Conservation (phyloP, 2,113 vertebrate species). For the Polypterus senegalus region DNA sequence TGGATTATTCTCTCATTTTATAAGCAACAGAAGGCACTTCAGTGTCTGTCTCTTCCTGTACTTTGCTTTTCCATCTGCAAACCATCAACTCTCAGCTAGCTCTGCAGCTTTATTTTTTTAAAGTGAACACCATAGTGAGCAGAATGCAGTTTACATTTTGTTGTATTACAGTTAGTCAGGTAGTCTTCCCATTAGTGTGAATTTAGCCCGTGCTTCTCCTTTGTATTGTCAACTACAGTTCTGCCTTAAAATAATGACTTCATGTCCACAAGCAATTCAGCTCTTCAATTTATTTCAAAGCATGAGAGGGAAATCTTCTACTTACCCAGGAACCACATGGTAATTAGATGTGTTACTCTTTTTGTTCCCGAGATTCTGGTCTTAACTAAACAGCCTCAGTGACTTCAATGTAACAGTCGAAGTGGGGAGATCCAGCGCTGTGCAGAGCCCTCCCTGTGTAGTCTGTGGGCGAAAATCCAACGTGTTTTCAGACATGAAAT, state of each 20-base stretch:
- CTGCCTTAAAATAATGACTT: too few relatives aligned
- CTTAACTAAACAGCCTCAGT: neutral
- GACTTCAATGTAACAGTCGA: neutral
- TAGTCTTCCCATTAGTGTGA: too few relatives aligned
- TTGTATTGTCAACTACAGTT: constrained; percentile 7
- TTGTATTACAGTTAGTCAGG: too few relatives aligned
- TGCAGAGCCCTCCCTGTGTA: too few relatives aligned
- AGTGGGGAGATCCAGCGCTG: neutral
- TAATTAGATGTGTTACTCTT: too few relatives aligned
- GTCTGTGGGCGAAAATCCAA: neutral
- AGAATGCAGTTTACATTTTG: neutral
- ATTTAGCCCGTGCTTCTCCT: constrained; percentile 6
- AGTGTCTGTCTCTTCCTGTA: neutral
- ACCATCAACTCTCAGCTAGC: neutral
- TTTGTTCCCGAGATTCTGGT: constrained; percentile 2
- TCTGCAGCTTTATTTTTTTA: neutral
- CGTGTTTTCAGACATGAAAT: neutral
- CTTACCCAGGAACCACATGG: too few relatives aligned
- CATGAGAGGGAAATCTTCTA: too few relatives aligned
- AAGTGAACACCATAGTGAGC: neutral
- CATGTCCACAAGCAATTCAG: too few relatives aligned
- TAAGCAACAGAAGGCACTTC: neutral
- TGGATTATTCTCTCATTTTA: neutral
- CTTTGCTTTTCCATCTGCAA: neutral
- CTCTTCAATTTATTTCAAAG: too few relatives aligned